Conservation (phyloP, 2,888 invertebrate genomes). For the Monochamus alternatus region DNA sequence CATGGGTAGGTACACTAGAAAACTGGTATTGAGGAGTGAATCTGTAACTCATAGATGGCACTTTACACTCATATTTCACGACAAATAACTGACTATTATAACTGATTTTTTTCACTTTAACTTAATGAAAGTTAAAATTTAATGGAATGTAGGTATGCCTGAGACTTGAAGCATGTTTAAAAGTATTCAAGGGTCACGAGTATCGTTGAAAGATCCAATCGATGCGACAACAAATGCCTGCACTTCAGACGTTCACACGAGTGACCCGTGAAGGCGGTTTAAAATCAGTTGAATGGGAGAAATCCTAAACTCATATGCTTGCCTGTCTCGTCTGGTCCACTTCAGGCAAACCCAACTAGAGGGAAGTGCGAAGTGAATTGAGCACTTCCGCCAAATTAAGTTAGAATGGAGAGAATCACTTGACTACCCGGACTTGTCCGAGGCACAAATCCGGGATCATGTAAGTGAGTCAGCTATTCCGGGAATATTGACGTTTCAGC, state of each 20-base stretch:
- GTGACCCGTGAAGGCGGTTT: not conserved
- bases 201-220: constrained; percentile 9
- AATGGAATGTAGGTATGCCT: too few species aligned
- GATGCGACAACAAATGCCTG: not conserved
- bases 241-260: not conserved
- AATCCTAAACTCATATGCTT: constrained; percentile 25
- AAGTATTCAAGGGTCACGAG: not conserved
- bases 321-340: constrained; percentile 42
- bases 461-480: constrained; percentile 50
- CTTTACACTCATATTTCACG: too few species aligned
- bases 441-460: constrained; percentile 49
- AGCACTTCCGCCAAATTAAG: constrained; percentile 55
- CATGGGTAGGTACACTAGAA: too few species aligned
- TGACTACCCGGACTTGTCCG: constrained; percentile 50
- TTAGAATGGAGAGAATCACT: constrained; percentile 54
- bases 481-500: constrained; percentile 40
- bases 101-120: too few species aligned
- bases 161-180: too few species aligned
- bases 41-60: too few species aligned
- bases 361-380: constrained; percentile 50
- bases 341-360: constrained; percentile 34
- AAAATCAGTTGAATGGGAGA: constrained; percentile 34
- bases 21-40: too few species aligned
- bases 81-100: too few species aligned
- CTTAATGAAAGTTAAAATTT: too few species aligned